A percentile compares a stretch with the other conserved stretches of the same genome.
phyloP scores from a whole-genome alignment of 2,797 vertebrate species.

The Trachurus trachurus region DNA sequence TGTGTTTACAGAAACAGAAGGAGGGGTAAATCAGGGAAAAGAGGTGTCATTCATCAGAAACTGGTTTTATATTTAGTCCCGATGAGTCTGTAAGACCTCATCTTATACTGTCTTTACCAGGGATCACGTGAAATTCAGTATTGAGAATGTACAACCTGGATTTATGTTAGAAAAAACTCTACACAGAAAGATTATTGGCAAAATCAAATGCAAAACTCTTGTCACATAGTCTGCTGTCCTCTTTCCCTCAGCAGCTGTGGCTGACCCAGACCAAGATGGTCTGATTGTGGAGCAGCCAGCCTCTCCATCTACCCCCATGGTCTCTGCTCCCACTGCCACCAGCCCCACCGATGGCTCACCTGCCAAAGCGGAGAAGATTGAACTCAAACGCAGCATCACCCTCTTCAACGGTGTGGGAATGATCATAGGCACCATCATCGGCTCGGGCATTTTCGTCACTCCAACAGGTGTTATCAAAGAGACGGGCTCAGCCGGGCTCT shows the following conservation, averaged over 20 bases:
- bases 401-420: constrained; percentile 96
- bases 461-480: constrained; percentile 95
- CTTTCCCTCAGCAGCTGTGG: constrained; percentile 40
- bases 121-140: neutral
- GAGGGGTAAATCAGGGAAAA: neutral
- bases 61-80: neutral
- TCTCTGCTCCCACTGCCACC: constrained; percentile 20
- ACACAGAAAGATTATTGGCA: neutral
- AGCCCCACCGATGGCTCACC: constrained; percentile 19
- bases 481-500: constrained; percentile 94
- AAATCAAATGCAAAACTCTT: neutral
- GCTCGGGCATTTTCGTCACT: constrained; percentile 97
- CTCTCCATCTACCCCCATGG: constrained; percentile 55
- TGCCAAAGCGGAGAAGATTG: constrained; percentile 71
- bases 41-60: neutral
- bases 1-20: neutral
- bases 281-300: constrained; percentile 51
- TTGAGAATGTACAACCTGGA: neutral
- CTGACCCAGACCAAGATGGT: constrained; percentile 54
- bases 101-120: neutral
- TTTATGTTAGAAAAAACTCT: neutral
- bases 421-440: constrained; percentile 98
- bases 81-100: constrained; percentile 10
- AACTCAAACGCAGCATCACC: constrained; percentile 90
- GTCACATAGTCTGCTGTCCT: constrained; percentile 12